Percentiles rank a stretch among this genome's conserved stretches.
These are phyloP conservation scores for Drosophila watanabei DNA, from an alignment of 1,140 invertebrate genomes.

Conservation along the genomic window DNA sequence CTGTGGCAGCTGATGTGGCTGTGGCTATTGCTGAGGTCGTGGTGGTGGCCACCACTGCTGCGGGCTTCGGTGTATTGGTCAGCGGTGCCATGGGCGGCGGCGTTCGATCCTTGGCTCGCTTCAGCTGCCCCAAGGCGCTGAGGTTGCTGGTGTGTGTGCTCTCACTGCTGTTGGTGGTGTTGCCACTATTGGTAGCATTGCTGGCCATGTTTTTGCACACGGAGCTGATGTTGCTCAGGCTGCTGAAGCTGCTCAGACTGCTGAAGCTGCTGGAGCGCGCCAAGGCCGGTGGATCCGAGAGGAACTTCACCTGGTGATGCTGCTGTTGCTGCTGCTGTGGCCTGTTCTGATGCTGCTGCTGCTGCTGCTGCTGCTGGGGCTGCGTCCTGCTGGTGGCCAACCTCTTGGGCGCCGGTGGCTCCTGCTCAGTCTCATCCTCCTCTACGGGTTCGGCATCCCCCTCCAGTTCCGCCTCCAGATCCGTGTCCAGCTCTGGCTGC, in stretches of 20 bases:
- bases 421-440: constrained; percentile 39
- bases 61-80: constrained; percentile 39
- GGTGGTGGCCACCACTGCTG: constrained; percentile 2
- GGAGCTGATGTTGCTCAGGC: constrained; percentile 56
- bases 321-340: constrained; percentile 35
- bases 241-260: constrained; percentile 65
- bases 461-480: constrained; percentile 25
- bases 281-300: constrained; percentile 67
- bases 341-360: constrained; percentile 26
- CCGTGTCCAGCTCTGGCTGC: constrained; percentile 38
- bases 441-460: background rate
- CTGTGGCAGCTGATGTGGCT: constrained; percentile 34
- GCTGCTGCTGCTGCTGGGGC: constrained; percentile 43
- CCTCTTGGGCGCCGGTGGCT: constrained; percentile 62
- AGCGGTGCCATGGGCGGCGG: constrained; percentile 50
- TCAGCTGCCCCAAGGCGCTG: constrained; percentile 1
- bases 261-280: constrained; percentile 70
- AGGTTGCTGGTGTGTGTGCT: constrained; percentile 8
- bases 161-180: constrained; percentile 27
- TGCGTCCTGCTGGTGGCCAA: constrained; percentile 51
- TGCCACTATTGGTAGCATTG: constrained; percentile 25
- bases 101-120: constrained; percentile 42
- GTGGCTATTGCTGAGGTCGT: constrained; percentile 34
- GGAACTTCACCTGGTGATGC: constrained; percentile 51
- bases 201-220: constrained; percentile 58